A percentile compares a stretch with the other conserved stretches of the same genome.
Evolutionary conservation across 2,797 vertebrate genomes (phyloP).

Genomic region (Melanogrammus aeglefinus): DNA sequence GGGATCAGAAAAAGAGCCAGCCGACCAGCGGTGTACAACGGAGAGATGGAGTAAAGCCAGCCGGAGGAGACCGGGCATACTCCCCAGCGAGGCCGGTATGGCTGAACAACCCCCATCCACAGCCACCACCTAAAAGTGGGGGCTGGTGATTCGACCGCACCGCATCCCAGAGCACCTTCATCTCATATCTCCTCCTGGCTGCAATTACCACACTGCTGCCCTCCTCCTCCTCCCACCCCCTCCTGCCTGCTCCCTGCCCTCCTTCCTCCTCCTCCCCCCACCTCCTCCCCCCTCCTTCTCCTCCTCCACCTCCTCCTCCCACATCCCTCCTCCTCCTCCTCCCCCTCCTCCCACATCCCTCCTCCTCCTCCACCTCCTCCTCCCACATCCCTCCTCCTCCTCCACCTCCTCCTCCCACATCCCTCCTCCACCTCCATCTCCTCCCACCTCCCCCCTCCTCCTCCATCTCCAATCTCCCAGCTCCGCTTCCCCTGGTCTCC

Average conservation of each 20-base stretch:
- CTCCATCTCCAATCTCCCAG: background rate
- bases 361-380: no score
- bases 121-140: background rate
- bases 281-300: background rate
- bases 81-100: background rate
- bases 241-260: background rate
- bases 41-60: background rate
- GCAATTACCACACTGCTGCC: background rate
- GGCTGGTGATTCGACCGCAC: background rate
- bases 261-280: background rate
- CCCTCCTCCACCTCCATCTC: background rate
- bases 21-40: no score
- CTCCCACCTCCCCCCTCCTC: background rate
- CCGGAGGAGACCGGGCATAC: background rate
- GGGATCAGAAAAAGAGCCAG: no score
- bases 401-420: no score
- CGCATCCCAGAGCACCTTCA: background rate
- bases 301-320: background rate
- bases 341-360: background rate
- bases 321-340: background rate
- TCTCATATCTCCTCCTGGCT: background rate
- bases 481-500: background rate
- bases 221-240: background rate
- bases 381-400: no score
- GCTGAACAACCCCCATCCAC: background rate